Percentiles rank a stretch among this genome's conserved stretches.
Evolutionary conservation across 2,888 invertebrate genomes (phyloP).

Genomic region (Sphinx pinastri): DNA sequence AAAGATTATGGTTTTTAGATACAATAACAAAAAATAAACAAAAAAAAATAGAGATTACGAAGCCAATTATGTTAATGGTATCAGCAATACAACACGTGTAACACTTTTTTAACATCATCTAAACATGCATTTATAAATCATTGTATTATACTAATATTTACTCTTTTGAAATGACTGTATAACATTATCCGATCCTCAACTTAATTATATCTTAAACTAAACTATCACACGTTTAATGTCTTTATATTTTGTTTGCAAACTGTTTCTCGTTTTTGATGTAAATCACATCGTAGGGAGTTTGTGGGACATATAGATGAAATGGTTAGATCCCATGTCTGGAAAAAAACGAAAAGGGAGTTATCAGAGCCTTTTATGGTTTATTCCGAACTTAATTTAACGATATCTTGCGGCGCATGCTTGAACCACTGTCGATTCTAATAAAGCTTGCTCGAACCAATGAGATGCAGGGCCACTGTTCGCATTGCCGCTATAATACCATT

Average conservation of each 20-base stretch:
- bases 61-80: conserved; percentile 70
- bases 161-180: conserved; percentile 24
- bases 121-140: conserved; percentile 38
- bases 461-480: conserved; percentile 4
- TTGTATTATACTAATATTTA: conserved; percentile 29
- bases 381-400: conserved; percentile 3
- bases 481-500: conserved; percentile 1
- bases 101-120: conserved; percentile 11
- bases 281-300: conserved; percentile 22
- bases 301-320: conserved; percentile 22
- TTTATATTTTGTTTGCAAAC: conserved; percentile 9
- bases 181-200: conserved; percentile 12
- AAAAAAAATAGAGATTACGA: conserved; percentile 41
- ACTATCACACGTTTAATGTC: conserved; percentile 24
- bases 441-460: conserved; percentile 4
- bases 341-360: conserved; percentile 21
- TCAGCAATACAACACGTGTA: conserved; percentile 66
- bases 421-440: not conserved
- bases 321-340: conserved; percentile 24
- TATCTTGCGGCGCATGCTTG: conserved; percentile 12
- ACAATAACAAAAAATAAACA: conserved; percentile 42
- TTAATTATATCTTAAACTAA: conserved; percentile 18
- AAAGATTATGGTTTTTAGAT: conserved; percentile 39
- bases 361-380: conserved; percentile 14
- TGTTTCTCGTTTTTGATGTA: conserved; percentile 16